Conservation (phyloP, 2,888 invertebrate species). For the Drosophila siamana region DNA sequence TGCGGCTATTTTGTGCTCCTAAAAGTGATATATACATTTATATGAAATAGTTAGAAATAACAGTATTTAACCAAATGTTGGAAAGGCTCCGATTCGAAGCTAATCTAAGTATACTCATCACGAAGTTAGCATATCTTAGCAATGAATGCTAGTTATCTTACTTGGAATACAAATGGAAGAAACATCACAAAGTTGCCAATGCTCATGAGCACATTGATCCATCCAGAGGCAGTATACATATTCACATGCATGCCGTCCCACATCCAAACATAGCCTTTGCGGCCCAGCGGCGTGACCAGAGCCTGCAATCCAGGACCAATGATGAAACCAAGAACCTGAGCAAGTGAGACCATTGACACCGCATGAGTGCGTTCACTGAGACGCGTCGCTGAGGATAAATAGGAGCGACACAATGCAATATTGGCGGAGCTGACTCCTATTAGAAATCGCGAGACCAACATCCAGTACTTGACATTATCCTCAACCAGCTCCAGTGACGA, state of each 20-base stretch:
- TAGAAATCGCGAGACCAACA: constrained; percentile 91
- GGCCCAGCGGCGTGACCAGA: constrained; percentile 91
- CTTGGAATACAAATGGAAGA: constrained; percentile 91
- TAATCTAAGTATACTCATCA: no score
- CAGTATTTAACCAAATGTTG: no score
- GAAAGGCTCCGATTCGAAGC: no score
- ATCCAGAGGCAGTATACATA: constrained; percentile 95
- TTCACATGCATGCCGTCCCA: constrained; percentile 88
- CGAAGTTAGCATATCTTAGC: no score
- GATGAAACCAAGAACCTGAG: constrained; percentile 94
- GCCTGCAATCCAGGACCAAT: constrained; percentile 94
- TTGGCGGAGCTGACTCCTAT: constrained; percentile 94
- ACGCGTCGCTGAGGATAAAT: constrained; percentile 93
- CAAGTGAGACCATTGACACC: constrained; percentile 93
- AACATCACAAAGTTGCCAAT: constrained; percentile 90
- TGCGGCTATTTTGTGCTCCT: constrained; percentile 91
- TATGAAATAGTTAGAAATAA: no score
- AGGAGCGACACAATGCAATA: constrained; percentile 93
- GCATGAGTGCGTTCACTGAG: constrained; percentile 92
- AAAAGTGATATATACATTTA: no score
- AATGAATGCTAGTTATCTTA: no score
- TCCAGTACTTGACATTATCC: constrained; percentile 89
- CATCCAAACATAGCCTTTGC: constrained; percentile 87
- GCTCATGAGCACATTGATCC: constrained; percentile 93
- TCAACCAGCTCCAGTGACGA: constrained; percentile 91